These are phyloP conservation scores for Orthonyx spaldingii DNA, from an alignment of 2,113 vertebrate genomes.

Conservation along the genomic window DNA sequence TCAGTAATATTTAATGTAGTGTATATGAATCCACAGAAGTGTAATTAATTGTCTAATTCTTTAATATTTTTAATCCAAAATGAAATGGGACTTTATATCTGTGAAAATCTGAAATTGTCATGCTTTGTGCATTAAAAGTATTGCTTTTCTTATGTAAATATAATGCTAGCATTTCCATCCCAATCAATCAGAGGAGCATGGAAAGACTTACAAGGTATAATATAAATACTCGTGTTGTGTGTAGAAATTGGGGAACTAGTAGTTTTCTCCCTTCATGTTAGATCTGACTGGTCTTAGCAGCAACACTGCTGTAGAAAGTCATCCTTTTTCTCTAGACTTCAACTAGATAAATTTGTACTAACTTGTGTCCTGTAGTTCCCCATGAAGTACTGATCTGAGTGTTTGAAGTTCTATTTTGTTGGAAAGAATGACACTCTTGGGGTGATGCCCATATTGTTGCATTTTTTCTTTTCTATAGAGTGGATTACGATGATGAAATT, in stretches of 20 bases:
- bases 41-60: slow-evolving; percentile 35
- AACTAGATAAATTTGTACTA: slow-evolving; percentile 34
- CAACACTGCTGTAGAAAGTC: slow-evolving; percentile 15
- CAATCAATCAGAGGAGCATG: slow-evolving; percentile 77
- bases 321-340: slow-evolving; percentile 28
- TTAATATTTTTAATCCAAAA: slow-evolving; percentile 35
- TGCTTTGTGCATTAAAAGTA: slow-evolving; percentile 67
- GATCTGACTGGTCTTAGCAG: slow-evolving; percentile 37
- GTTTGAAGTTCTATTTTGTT: slow-evolving; percentile 7
- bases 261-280: slow-evolving; percentile 55
- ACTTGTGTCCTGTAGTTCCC: slow-evolving; percentile 23
- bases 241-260: slow-evolving; percentile 69
- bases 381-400: slow-evolving; percentile 19
- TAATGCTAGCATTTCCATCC: slow-evolving; percentile 75
- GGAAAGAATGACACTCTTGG: not conserved
- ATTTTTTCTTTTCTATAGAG: not conserved
- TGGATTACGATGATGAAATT: not conserved
- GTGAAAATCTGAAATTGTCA: slow-evolving; percentile 40
- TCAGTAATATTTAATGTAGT: not conserved
- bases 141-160: slow-evolving; percentile 64
- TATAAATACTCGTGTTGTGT: slow-evolving; percentile 65
- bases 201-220: slow-evolving; percentile 77
- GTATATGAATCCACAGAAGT: slow-evolving; percentile 31
- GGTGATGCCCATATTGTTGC: not conserved
- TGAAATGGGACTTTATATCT: slow-evolving; percentile 14